Conservation (phyloP, 2,797 vertebrate genomes). For the Onychomys arenicola region DNA sequence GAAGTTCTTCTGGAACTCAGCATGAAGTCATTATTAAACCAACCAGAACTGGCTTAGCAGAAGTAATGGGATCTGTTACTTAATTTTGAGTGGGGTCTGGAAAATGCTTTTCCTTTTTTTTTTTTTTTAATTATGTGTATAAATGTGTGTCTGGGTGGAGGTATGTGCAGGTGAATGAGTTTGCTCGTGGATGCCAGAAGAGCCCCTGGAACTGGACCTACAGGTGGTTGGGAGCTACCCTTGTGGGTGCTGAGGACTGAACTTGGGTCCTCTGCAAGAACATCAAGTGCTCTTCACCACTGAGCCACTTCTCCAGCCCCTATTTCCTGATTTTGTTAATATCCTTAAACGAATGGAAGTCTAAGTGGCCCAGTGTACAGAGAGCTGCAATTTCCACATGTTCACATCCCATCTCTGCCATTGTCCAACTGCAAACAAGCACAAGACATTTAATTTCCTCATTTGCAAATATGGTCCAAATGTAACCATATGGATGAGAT, state of each 20-base stretch:
- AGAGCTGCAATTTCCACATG: background rate
- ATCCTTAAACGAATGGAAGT: background rate
- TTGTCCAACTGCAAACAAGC: background rate
- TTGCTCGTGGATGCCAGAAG: background rate
- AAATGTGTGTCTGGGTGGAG: background rate
- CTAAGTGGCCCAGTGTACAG: background rate
- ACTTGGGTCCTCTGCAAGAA: background rate
- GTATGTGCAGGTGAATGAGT: background rate
- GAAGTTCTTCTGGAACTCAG: background rate
- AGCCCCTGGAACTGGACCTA: background rate
- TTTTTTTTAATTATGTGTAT: background rate
- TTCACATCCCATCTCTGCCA: background rate
- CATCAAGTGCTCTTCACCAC: background rate
- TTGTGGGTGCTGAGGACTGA: background rate
- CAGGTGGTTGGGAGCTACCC: background rate
- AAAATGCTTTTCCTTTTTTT: background rate
- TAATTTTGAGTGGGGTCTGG: background rate
- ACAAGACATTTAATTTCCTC: background rate
- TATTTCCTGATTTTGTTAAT: slow-evolving; percentile 18
- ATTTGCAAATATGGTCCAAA: background rate
- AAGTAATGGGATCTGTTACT: background rate
- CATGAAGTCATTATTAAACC: background rate
- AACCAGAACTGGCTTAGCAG: background rate
- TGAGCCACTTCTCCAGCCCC: background rate
- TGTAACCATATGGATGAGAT: background rate